Base-by-base conservation (phyloP, 2,113 vertebrate species). In the Prolemur simus region DNA sequence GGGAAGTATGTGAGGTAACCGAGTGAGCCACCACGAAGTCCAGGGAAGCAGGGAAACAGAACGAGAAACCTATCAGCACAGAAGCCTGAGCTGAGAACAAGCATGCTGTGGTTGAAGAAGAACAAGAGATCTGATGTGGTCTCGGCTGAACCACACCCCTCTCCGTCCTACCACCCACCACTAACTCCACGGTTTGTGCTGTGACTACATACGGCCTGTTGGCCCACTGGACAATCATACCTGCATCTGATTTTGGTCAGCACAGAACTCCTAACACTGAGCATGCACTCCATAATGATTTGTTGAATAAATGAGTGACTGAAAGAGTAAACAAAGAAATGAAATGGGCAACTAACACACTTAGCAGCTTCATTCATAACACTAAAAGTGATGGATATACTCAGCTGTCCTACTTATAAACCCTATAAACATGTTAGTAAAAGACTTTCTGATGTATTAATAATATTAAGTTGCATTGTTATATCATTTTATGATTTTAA, bases 141-240 rank as follows among this genome's bases (percentile, higher is more conserved):
- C 20, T 3, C 1, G 10, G 81, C n/a, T 4, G 13, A 27, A 3
- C 12, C 47, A 2, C 0, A 9, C 0, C 5, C 21, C 23, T 45
- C 6, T 25, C 64, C 68, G 21, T 52, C 2, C 66, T 3, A 2
- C 68, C 0, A 8, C 49, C n/a, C 0, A 0, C 12, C 81, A 3
- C n/a, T 2, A 12, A 49, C 11, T 68, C 5, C 6, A 5, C 0
- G 15, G 34, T 18, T 1, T 27, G 20, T 3, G 17, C 49, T 2
- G 6, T 34, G 1, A 21, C 21, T 17, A 7, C 4, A 47, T 17
- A 7, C 4, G 47, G 29, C 0, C 18, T 1, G 0, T 0, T 2
- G 34, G 58, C 42, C 64, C 56, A 8, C 6, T 8, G 6, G 6
- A 23, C 2, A 20, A 17, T 2, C 1, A 0, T 4, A 37, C 45